phyloP scores from a whole-genome alignment of 2,888 invertebrate genomes.

The Scelioninae gen. 1 region DNA sequence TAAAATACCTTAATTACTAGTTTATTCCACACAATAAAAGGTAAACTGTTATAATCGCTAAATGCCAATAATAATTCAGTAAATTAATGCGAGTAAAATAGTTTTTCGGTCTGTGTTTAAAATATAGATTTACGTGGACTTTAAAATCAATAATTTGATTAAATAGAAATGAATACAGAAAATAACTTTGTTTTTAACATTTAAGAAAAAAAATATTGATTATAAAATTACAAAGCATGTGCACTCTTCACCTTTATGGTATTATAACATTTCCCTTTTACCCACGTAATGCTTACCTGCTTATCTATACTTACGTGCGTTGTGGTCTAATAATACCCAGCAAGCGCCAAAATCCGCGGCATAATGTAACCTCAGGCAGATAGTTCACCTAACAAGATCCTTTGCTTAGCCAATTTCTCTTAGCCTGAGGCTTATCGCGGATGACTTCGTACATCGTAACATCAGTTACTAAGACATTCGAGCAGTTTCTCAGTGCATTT shows the following conservation, averaged over 20 bases:
- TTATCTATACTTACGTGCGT: conserved; percentile 67
- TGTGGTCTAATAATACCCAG: conserved; percentile 76
- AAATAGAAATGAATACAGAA: too few relatives aligned
- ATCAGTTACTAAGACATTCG: conserved; percentile 62
- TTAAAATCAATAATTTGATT: too few relatives aligned
- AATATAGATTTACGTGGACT: too few relatives aligned
- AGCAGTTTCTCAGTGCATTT: conserved; percentile 51
- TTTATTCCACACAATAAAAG: too few relatives aligned
- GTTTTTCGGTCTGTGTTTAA: too few relatives aligned
- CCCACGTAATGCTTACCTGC: conserved; percentile 65
- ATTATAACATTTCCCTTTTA: conserved; percentile 60
- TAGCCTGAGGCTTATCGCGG: conserved; percentile 74
- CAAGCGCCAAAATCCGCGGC: conserved; percentile 71
- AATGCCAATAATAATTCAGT: too few relatives aligned
- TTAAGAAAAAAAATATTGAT: conserved; percentile 48
- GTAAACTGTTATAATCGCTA: too few relatives aligned
- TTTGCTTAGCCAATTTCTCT: conserved; percentile 73
- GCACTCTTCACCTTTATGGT: conserved; percentile 54
- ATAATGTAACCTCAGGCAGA: conserved; percentile 76
- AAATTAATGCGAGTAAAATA: too few relatives aligned
- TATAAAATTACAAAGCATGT: conserved; percentile 54
- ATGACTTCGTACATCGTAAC: conserved; percentile 66
- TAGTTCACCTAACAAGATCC: conserved; percentile 76
- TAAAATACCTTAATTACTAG: too few relatives aligned
- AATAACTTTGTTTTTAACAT: conserved; percentile 40